Percentiles rank a stretch among this genome's conserved stretches.
These are phyloP conservation scores for Melanargia galathea DNA, from an alignment of 2,888 invertebrate species.

Conservation along the genomic window DNA sequence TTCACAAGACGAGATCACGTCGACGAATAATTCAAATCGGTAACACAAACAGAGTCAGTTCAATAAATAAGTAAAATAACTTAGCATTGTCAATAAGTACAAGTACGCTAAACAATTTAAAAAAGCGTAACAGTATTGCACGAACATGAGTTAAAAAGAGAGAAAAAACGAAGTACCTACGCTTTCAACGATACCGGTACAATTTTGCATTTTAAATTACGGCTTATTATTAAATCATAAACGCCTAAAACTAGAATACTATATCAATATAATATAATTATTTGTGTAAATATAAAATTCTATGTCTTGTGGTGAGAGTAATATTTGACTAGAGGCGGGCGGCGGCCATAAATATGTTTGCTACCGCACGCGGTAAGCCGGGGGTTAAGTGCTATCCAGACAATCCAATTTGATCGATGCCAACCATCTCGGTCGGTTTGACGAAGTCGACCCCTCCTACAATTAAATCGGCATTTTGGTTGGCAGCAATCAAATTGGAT, in stretches of 20 bases:
- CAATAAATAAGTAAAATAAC: conserved; percentile 50
- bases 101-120: conserved; percentile 68
- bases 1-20: conserved; percentile 56
- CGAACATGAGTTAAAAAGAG: conserved; percentile 59
- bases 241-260: conserved; percentile 82
- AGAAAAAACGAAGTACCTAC: conserved; percentile 66
- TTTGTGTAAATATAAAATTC: conserved; percentile 83
- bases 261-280: conserved; percentile 81
- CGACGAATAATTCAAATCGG: conserved; percentile 52
- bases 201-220: conserved; percentile 54
- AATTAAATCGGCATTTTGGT: background rate
- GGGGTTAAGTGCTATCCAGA: background rate
- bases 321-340: conserved; percentile 82
- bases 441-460: background rate
- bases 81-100: conserved; percentile 48
- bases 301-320: conserved; percentile 78
- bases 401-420: background rate
- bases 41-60: conserved; percentile 51
- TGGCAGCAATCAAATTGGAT: background rate
- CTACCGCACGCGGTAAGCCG: conserved; percentile 44
- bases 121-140: conserved; percentile 81
- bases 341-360: conserved; percentile 55
- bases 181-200: conserved; percentile 43
- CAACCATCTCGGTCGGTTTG: background rate
- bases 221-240: conserved; percentile 76